Percentiles rank a stretch among this genome's conserved stretches.
phyloP scores from a whole-genome alignment of 2,888 invertebrate genomes.

The Mythimna impura region DNA sequence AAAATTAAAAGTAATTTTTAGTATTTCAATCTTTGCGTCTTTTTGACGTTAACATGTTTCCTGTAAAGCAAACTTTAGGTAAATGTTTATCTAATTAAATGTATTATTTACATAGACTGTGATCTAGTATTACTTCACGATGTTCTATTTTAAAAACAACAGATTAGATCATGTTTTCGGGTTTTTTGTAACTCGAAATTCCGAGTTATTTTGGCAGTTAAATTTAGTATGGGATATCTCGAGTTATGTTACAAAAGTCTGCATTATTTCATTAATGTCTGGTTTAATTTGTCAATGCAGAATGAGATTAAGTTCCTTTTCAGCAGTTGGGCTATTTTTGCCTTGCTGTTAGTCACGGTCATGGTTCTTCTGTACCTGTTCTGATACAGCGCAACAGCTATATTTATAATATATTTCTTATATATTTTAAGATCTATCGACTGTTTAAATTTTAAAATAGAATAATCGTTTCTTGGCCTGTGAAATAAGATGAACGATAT shows the following conservation, averaged over 20 bases:
- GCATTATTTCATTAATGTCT: constrained; percentile 11
- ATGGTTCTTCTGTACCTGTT: constrained; percentile 3
- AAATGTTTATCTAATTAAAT: constrained; percentile 83
- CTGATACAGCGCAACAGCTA: constrained; percentile 15
- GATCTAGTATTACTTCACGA: constrained; percentile 89
- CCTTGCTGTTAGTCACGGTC: background rate
- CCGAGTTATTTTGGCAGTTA: constrained; percentile 29
- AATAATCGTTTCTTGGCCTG: constrained; percentile 85
- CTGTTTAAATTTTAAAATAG: constrained; percentile 81
- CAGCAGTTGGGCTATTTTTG: background rate
- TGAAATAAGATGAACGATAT: constrained; percentile 66
- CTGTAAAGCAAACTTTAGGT: constrained; percentile 79
- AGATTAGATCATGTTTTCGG: constrained; percentile 49
- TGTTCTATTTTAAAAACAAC: constrained; percentile 86
- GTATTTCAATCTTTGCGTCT: constrained; percentile 78
- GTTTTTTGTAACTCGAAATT: constrained; percentile 23
- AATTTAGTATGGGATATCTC: constrained; percentile 23
- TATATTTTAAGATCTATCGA: constrained; percentile 47
- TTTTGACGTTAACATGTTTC: constrained; percentile 80
- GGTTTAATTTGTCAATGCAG: background rate
- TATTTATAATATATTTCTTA: constrained; percentile 44
- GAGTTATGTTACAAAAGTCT: constrained; percentile 19
- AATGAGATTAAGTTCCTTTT: background rate
- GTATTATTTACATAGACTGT: constrained; percentile 89
- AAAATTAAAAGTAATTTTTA: constrained; percentile 65